Conservation (phyloP, 2,113 vertebrate species). For the Cinclus cinclus region DNA sequence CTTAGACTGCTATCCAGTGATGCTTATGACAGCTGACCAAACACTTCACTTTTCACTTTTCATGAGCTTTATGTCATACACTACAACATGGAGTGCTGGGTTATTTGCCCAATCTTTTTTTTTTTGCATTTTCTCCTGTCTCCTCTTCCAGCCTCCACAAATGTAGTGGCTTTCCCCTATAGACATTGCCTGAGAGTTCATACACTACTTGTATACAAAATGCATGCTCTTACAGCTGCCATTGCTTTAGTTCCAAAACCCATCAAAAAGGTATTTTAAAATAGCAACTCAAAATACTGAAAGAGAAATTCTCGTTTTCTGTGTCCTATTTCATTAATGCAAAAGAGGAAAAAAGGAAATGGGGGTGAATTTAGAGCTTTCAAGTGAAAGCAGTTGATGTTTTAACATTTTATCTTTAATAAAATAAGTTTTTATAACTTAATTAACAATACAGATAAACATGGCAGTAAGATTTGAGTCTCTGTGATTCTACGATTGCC, state of each 20-base stretch:
- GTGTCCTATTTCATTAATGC: neutral
- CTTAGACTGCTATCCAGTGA: neutral
- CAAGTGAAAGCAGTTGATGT: neutral
- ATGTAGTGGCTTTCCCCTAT: neutral
- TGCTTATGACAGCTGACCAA: neutral
- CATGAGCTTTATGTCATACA: neutral
- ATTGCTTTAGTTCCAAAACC: neutral
- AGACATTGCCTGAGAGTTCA: neutral
- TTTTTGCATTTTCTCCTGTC: neutral
- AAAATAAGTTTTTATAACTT: neutral
- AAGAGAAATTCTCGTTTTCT: neutral
- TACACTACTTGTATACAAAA: neutral
- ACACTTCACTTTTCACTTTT: neutral
- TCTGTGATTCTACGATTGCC: neutral
- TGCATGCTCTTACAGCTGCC: neutral
- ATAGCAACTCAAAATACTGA: neutral
- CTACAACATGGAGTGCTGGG: neutral
- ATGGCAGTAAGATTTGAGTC: neutral
- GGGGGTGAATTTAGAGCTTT: neutral
- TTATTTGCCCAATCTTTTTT: neutral
- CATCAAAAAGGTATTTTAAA: neutral
- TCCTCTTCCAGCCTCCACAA: neutral
- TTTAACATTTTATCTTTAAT: neutral
- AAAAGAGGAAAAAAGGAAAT: neutral
- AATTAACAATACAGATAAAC: neutral